phyloP scores from a whole-genome alignment of 2,797 vertebrate genomes.

The Peromyscus eremicus region DNA sequence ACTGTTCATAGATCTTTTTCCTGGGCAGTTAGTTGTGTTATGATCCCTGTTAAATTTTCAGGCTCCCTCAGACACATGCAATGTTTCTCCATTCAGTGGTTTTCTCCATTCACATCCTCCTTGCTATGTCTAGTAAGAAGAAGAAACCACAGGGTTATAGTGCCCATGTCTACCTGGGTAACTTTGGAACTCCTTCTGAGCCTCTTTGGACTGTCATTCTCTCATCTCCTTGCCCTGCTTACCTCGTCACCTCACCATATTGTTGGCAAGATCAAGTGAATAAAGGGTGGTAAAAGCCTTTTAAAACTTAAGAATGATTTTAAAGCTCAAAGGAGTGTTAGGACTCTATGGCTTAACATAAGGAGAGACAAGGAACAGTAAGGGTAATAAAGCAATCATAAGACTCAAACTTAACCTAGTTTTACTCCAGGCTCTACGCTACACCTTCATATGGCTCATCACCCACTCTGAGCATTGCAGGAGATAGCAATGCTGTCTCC shows the following conservation, averaged over 20 bases:
- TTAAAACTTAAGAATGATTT: slow-evolving; percentile 62
- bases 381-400: slow-evolving; percentile 26
- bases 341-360: slow-evolving; percentile 12
- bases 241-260: not conserved
- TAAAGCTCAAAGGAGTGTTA: slow-evolving; percentile 1
- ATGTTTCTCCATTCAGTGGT: not conserved
- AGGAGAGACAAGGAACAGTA: not conserved
- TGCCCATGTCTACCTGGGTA: not conserved
- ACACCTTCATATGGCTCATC: not conserved
- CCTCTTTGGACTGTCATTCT: slow-evolving; percentile 31
- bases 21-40: slow-evolving; percentile 24
- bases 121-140: not conserved
- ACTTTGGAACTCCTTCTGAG: not conserved
- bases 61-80: not conserved
- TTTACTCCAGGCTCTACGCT: not conserved
- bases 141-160: not conserved
- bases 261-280: slow-evolving; percentile 48
- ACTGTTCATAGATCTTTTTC: slow-evolving; percentile 2
- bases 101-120: not conserved
- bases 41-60: slow-evolving; percentile 17
- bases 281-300: slow-evolving; percentile 52
- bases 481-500: not conserved
- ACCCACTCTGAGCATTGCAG: too few species aligned
- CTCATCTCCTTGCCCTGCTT: not conserved
- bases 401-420: not conserved